Percentiles rank a stretch among this genome's conserved stretches.
Evolutionary conservation across 2,113 vertebrate genomes (phyloP).

Genomic region (Hypanus sabinus): DNA sequence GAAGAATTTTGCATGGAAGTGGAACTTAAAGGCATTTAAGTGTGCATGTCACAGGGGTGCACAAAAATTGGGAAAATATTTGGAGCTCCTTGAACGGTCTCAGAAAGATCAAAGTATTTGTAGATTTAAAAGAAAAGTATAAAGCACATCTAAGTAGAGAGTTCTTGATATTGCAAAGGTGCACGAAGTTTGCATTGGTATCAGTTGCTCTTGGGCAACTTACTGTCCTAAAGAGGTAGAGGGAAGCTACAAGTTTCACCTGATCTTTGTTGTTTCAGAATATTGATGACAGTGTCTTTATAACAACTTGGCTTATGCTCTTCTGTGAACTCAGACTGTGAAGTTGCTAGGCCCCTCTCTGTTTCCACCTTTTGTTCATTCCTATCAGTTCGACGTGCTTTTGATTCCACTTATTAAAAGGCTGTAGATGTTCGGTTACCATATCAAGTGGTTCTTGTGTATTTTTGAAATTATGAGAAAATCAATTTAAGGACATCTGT

Average conservation of each 20-base stretch:
- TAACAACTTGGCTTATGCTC: neutral
- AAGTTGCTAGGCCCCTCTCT: too few relatives aligned
- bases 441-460: too few relatives aligned
- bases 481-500: too few relatives aligned
- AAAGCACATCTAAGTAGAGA: neutral
- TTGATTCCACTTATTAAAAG: too few relatives aligned
- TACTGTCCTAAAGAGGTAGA: neutral
- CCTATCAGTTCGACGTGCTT: too few relatives aligned
- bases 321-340: neutral
- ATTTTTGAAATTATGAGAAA: too few relatives aligned
- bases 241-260: neutral
- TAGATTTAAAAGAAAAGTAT: neutral
- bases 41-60: neutral
- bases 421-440: too few relatives aligned
- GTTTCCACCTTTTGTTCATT: too few relatives aligned
- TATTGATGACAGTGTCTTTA: neutral
- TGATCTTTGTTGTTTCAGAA: neutral
- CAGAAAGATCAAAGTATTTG: neutral
- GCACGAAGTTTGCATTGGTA: neutral
- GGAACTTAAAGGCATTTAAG: too few relatives aligned
- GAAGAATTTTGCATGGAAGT: too few relatives aligned
- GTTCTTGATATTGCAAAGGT: neutral
- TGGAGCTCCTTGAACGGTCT: neutral
- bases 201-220: neutral
- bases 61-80: neutral